Evolutionary conservation across 1,140 invertebrate genomes (phyloP), one percentile per base, ranked within the genome.

Genomic region (Argopecten irradians): DNA sequence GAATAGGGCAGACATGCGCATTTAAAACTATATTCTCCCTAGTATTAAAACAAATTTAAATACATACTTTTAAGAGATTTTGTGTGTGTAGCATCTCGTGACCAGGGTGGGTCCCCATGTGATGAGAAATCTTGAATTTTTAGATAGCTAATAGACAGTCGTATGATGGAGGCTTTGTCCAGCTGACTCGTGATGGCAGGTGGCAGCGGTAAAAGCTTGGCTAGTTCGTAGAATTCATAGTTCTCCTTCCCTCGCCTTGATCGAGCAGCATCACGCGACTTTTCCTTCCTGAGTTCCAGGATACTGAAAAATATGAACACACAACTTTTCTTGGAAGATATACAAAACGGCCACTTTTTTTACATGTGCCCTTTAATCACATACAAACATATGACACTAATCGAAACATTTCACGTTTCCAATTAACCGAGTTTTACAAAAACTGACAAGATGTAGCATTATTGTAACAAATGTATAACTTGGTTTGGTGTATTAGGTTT

Each of bases 161-260:
- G 97, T 96, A 99, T 99, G 95, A 99, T 99, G 93, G 98, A 99
- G 34, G 99, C 99, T 96, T 99, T 99, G 96, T 99, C 99, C 96
- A 99, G 96, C 96, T 99, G 99, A 91, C 98, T 98, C 91, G 99
- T 99, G 95, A 99, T 99, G 93, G 98, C 98, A 3, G 98, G 97
- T 0, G 99, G 99, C 46, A 99, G 96, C 0, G 99, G 99, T 91
- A 99, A 96, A 97, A 99, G 98, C 96, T 99, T 99, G 89, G 99
- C 98, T 95, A 99, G 96, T 96, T 99, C 98, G 96, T 99, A 99
- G 96, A 99, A 99, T 96, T 99, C 99, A 95, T 98, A 99, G 96
- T 99, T 99, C 96, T 99, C 99, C 94, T 99, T 99, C 34, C 98
- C 98, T 46, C 99, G 97, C 43, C 99, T 96, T 11, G 98, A 98